A percentile compares a stretch with the other conserved stretches of the same genome.
Evolutionary conservation across 2,113 vertebrate species (phyloP).

Genomic region (Brachyhypopomus occidentalis): DNA sequence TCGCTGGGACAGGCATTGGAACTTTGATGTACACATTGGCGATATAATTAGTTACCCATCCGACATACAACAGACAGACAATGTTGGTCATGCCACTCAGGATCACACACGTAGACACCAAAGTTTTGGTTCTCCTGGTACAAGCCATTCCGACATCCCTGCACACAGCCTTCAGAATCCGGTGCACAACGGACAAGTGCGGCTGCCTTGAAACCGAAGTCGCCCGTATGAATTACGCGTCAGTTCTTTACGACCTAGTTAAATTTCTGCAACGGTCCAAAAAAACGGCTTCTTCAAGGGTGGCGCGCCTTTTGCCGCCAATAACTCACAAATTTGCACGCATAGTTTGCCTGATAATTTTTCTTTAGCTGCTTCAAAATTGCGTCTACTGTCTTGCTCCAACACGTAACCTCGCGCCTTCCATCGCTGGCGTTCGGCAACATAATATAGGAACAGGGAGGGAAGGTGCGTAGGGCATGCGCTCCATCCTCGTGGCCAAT

Average conservation of each 20-base stretch:
- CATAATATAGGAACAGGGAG: constrained; percentile 20
- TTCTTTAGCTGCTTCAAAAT: not conserved
- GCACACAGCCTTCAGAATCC: constrained; percentile 78
- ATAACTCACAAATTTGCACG: not conserved
- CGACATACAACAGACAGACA: constrained; percentile 94
- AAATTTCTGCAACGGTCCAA: constrained; percentile 49
- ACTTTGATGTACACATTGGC: constrained; percentile 94
- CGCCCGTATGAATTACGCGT: not conserved
- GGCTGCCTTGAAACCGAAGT: constrained; percentile 52
- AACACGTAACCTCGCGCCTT: constrained; percentile 20
- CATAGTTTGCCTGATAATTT: not conserved
- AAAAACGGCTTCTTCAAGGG: constrained; percentile 5
- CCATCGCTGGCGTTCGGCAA: constrained; percentile 29
- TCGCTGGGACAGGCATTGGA: constrained; percentile 86
- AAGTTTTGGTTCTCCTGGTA: constrained; percentile 99
- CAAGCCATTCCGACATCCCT: constrained; percentile 95
- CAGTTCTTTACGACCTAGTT: constrained; percentile 1
- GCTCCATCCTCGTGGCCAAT: constrained; percentile 50
- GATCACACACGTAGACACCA: constrained; percentile 99
- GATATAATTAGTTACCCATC: constrained; percentile 98
- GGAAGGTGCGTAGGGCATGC: constrained; percentile 17
- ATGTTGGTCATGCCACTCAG: constrained; percentile 98
- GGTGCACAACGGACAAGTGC: constrained; percentile 62
- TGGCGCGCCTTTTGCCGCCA: not conserved
- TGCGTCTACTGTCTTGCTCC: not conserved